Base-by-base conservation (phyloP, 2,888 invertebrate species). In the Philaethria dido region DNA sequence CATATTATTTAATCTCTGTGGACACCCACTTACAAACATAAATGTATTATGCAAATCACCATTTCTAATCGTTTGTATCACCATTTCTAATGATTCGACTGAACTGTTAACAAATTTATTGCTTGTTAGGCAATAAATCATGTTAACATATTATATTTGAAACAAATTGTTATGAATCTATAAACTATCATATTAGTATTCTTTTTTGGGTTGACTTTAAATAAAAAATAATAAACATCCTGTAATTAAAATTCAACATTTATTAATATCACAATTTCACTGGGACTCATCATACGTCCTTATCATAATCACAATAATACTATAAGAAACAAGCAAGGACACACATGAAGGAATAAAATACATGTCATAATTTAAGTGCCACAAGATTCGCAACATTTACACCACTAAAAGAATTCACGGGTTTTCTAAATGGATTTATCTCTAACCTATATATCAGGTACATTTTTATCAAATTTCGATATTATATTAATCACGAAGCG, bases 261-360 rank as follows among this genome's bases (percentile, higher is more conserved):
- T 89, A 88, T 87, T 92, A 88, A 90, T 92, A 92, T 92, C 92
- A 92, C 92, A 92, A 86, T 88, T 90, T 87, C 83, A 86, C 88
- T 85, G 85, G 87, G 84, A 87, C 85, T 83, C 82, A 77, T 77
- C 77, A 77, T 78, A 75, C 78, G 75, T 73, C 80, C 82, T 77
- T 80, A 74, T 79, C 75, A 81, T 75, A 78, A 77, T 79, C 73
- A 77, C 78, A 75, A 75, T 74, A 80, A 78, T 76, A 76, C 75
- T 77, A 74, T 73, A 75, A 61, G 50, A 66, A 66, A 67, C 64
- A 63, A 73, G 68, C 66, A 62, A 67, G 64, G 60, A 70, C 74
- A 69, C 71, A 75, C 71, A 33, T 68, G 55, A 64, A 71, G 54
- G 65, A 70, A 64, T 64, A 73, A 72, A 69, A 71, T 61, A 62